A percentile compares a stretch with the other conserved stretches of the same genome.
Evolutionary conservation across 2,113 vertebrate species (phyloP).

Genomic region (Barbus barbus): DNA sequence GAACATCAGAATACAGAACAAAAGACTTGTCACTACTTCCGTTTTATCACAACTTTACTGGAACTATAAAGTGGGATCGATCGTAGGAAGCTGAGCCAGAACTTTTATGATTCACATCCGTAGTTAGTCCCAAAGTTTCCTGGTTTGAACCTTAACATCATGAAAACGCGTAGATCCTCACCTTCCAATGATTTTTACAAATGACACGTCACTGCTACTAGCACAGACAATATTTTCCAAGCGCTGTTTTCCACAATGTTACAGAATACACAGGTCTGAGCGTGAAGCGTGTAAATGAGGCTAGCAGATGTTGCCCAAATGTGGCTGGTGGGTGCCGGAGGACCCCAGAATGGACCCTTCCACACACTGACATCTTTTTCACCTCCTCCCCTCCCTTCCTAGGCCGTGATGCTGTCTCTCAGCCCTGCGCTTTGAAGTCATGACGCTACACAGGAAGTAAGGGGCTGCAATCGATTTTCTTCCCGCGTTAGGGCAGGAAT

Average conservation of each 20-base stretch:
- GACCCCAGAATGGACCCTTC: conserved; percentile 48
- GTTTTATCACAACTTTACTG: no score
- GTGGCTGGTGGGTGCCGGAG: conserved; percentile 49
- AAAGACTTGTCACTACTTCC: no score
- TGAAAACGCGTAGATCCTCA: background rate
- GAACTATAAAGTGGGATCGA: no score
- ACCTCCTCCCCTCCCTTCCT: conserved; percentile 54
- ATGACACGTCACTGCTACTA: background rate
- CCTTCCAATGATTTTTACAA: background rate
- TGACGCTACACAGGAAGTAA: conserved; percentile 64
- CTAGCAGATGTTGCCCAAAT: conserved; percentile 65
- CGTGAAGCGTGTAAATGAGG: conserved; percentile 60
- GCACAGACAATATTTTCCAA: background rate
- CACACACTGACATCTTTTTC: conserved; percentile 70
- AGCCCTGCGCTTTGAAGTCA: conserved; percentile 64
- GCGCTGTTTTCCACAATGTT: background rate
- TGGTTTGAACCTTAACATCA: background rate
- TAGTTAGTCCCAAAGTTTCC: background rate
- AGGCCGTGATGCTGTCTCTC: conserved; percentile 54
- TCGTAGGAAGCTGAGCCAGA: background rate
- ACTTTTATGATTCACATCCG: background rate
- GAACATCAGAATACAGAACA: no score
- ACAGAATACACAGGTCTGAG: conserved; percentile 25
- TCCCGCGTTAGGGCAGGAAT: conserved; percentile 72
- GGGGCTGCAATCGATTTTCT: conserved; percentile 72